These are phyloP conservation scores for Pyrgilauda ruficollis DNA, from an alignment of 2,113 vertebrate species.

Conservation along the genomic window DNA sequence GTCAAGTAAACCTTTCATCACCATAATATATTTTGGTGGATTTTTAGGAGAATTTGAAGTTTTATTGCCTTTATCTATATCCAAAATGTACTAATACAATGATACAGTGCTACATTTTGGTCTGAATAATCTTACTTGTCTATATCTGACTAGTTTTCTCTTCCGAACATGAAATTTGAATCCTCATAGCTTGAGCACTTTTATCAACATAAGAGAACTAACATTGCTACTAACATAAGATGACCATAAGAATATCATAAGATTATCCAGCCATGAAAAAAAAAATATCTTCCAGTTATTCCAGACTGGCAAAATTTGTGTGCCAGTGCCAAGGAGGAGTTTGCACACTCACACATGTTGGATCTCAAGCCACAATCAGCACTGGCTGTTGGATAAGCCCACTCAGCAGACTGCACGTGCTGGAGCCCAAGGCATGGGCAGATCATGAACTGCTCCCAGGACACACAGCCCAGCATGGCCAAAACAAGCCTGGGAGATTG, in stretches of 20 bases:
- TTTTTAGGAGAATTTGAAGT: background rate
- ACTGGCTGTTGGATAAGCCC: background rate
- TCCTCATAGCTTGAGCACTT: background rate
- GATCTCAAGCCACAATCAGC: background rate
- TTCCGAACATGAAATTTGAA: background rate
- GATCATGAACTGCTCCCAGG: background rate
- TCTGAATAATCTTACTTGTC: background rate
- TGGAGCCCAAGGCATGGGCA: background rate
- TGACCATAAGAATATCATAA: background rate
- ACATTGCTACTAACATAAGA: background rate
- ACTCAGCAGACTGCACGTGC: accelerated
- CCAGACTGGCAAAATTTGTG: background rate
- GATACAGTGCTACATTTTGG: background rate
- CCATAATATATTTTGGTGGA: background rate
- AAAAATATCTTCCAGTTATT: background rate
- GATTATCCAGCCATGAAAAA: background rate
- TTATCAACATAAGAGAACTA: background rate
- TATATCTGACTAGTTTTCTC: background rate
- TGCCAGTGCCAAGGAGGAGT: background rate
- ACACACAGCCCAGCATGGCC: background rate
- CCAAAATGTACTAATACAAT: background rate
- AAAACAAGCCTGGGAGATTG: background rate
- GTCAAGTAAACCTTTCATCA: background rate
- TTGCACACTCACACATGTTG: background rate
- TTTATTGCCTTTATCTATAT: background rate